phyloP scores from a whole-genome alignment of 2,888 invertebrate species.

The Willowsia nigromaculata region DNA sequence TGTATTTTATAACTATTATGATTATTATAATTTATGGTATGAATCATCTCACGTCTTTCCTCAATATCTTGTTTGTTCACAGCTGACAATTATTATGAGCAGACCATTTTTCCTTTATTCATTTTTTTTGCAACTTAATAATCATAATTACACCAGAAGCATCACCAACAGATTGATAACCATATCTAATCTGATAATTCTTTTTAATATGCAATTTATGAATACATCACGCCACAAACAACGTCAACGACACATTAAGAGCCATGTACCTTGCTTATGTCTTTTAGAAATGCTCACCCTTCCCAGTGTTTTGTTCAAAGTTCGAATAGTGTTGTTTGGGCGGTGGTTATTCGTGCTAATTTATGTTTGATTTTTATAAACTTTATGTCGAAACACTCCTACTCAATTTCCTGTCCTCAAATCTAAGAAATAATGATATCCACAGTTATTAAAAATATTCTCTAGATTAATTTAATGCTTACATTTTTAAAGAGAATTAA shows the following conservation, averaged over 20 bases:
- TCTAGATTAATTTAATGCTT: background rate
- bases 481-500: too few species aligned
- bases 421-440: background rate
- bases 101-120: background rate
- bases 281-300: too few species aligned
- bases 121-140: conserved; percentile 3
- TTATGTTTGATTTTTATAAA: too few species aligned
- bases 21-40: background rate
- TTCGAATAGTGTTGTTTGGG: too few species aligned
- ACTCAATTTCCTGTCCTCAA: background rate
- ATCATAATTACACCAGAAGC: background rate
- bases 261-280: too few species aligned
- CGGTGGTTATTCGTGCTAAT: too few species aligned
- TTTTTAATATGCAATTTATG: background rate
- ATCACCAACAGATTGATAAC: background rate
- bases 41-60: background rate
- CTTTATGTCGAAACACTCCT: background rate
- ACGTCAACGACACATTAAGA: too few species aligned
- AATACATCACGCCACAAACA: background rate
- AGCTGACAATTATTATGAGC: conserved; percentile 43
- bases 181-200: background rate
- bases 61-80: conserved; percentile 57
- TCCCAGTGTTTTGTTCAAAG: too few species aligned
- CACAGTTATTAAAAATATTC: background rate
- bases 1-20: background rate